Conservation (phyloP, 2,888 invertebrate species). For the Melieria crassipennis region DNA sequence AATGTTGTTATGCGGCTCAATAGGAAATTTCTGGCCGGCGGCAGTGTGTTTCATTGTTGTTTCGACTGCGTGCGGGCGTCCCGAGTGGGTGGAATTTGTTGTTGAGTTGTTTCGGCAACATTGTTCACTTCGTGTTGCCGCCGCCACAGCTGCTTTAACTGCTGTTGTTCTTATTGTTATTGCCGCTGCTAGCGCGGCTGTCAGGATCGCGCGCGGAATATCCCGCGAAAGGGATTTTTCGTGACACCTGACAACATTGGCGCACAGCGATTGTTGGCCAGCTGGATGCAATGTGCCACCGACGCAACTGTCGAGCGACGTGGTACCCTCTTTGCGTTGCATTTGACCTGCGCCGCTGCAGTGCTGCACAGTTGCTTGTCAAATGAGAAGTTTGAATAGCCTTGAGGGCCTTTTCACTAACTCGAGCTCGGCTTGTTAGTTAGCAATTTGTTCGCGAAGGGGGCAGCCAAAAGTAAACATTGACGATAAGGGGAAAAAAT, state of each 20-base stretch:
- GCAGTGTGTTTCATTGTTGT: conserved; percentile 34
- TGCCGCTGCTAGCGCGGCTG: conserved; percentile 22
- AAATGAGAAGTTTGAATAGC: conserved; percentile 42
- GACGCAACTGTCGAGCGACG: too few relatives aligned
- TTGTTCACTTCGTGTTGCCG: conserved; percentile 40
- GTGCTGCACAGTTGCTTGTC: conserved; percentile 16
- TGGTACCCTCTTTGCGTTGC: too few relatives aligned
- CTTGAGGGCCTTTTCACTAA: conserved; percentile 38
- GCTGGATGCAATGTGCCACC: too few relatives aligned
- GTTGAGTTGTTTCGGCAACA: conserved; percentile 33
- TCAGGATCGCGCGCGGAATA: conserved; percentile 8
- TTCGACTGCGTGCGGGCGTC: conserved; percentile 1
- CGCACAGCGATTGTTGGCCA: too few relatives aligned
- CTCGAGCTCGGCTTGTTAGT: conserved; percentile 37
- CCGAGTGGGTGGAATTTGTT: conserved; percentile 2
- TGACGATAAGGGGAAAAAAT: conserved; percentile 2
- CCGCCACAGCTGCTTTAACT: conserved; percentile 15
- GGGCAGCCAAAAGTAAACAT: too few relatives aligned
- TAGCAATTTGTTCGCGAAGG: not conserved
- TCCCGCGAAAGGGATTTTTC: conserved; percentile 2
- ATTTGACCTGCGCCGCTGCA: too few relatives aligned
- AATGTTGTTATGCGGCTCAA: conserved; percentile 42
- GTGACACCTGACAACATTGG: too few relatives aligned
- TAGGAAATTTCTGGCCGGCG: conserved; percentile 30
- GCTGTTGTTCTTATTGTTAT: conserved; percentile 12